These are phyloP conservation scores for Pachliopta kotzebuea DNA, from an alignment of 2,888 invertebrate genomes.

Conservation along the genomic window DNA sequence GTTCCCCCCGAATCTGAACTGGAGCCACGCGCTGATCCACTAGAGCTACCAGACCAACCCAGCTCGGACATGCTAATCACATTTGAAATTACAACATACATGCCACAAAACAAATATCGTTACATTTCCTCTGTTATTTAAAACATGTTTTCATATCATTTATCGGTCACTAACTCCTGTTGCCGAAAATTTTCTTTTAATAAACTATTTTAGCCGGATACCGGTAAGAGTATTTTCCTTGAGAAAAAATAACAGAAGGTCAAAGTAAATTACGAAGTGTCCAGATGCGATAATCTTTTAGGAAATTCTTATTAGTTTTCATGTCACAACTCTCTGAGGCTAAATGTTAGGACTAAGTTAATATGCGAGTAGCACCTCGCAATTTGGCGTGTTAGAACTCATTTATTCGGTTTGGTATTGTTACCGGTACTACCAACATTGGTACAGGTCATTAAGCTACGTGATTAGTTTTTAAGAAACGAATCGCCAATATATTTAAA, in stretches of 20 bases:
- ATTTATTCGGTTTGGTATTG: constrained; percentile 27
- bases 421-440: constrained; percentile 14
- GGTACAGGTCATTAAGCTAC: constrained; percentile 25
- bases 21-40: constrained; percentile 73
- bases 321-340: constrained; percentile 17
- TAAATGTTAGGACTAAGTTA: constrained; percentile 5
- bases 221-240: background rate
- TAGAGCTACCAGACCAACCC: constrained; percentile 75
- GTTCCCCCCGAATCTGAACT: constrained; percentile 70
- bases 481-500: background rate
- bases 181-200: too few species aligned
- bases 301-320: constrained; percentile 17
- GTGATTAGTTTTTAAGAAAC: constrained; percentile 21
- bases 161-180: too few species aligned
- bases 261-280: constrained; percentile 1
- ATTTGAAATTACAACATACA: background rate
- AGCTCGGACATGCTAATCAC: constrained; percentile 60
- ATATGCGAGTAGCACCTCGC: constrained; percentile 9
- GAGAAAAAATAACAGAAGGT: constrained; percentile 6
- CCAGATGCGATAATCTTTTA: background rate
- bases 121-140: too few species aligned
- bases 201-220: background rate
- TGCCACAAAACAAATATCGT: too few species aligned
- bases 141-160: too few species aligned
- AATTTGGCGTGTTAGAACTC: constrained; percentile 20